Evolutionary conservation across 1,140 invertebrate genomes (phyloP).

Genomic region (Drosophila yakuba): DNA sequence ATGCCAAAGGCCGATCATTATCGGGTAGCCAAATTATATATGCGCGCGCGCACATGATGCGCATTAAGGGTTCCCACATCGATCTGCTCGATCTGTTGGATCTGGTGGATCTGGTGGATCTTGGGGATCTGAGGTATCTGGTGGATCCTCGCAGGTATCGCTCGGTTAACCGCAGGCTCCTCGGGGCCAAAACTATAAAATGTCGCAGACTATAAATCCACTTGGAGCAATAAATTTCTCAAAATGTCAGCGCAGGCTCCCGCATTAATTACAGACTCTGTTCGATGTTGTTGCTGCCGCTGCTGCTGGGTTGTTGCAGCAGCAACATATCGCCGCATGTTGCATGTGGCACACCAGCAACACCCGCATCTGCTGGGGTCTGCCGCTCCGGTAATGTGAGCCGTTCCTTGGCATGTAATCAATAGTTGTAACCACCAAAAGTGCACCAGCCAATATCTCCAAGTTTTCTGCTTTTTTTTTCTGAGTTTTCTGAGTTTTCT

Average conservation of each 20-base stretch:
- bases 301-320: constrained; percentile 7
- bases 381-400: constrained; percentile 67
- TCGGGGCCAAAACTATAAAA: constrained; percentile 76
- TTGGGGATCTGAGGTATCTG: not conserved
- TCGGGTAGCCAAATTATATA: constrained; percentile 84
- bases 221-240: constrained; percentile 82
- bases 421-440: constrained; percentile 81
- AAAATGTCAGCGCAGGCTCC: constrained; percentile 82
- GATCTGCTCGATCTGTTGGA: constrained; percentile 1
- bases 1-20: constrained; percentile 84
- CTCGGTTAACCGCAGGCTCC: constrained; percentile 56
- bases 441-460: constrained; percentile 43
- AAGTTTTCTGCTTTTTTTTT: not conserved
- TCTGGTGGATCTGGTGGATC: constrained; percentile 6
- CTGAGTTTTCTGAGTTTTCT: not conserved
- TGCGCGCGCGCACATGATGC: constrained; percentile 82
- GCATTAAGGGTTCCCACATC: constrained; percentile 68
- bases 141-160: constrained; percentile 34
- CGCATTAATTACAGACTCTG: constrained; percentile 82
- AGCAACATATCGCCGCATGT: constrained; percentile 50
- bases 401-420: constrained; percentile 72
- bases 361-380: constrained; percentile 63
- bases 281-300: constrained; percentile 37
- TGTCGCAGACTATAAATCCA: constrained; percentile 83
- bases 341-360: constrained; percentile 58